Conservation (phyloP, 64 coral and sea anemone species). For the Montipora cactus region DNA sequence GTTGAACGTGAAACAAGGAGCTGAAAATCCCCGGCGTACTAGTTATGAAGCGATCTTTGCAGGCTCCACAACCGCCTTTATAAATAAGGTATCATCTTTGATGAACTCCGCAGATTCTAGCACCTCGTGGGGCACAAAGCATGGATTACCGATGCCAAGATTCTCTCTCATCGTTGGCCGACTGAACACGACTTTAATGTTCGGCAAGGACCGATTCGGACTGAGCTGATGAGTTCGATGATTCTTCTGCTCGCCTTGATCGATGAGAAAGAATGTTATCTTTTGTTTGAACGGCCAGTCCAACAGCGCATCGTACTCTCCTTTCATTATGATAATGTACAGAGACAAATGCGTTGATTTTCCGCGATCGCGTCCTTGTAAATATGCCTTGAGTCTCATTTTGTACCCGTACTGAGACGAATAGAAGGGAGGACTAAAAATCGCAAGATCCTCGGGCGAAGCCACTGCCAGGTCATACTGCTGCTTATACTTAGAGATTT, state of each 20-base stretch:
- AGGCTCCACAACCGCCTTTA: constrained; percentile 92
- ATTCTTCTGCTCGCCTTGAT: constrained; percentile 88
- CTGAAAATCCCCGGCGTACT: neutral
- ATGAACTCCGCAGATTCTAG: constrained; percentile 87
- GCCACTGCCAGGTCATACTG: constrained; percentile 78
- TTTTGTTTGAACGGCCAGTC: constrained; percentile 99
- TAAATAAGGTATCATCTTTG: constrained; percentile 92
- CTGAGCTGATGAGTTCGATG: constrained; percentile 91
- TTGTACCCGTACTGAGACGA: constrained; percentile 98
- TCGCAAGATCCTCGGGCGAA: constrained; percentile 89
- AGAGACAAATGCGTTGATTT: constrained; percentile 92
- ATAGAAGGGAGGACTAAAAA: constrained; percentile 98
- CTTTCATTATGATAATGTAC: constrained; percentile 99
- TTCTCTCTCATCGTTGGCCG: constrained; percentile 92
- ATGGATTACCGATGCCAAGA: constrained; percentile 97
- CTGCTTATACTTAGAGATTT: constrained; percentile 89
- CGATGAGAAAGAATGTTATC: constrained; percentile 97
- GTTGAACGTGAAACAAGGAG: neutral
- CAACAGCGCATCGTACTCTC: constrained; percentile 90
- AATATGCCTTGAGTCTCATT: constrained; percentile 91
- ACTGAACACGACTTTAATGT: constrained; percentile 98
- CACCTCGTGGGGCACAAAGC: constrained; percentile 90
- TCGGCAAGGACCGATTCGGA: constrained; percentile 93
- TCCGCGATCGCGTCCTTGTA: constrained; percentile 93
- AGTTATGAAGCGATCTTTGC: constrained; percentile 12